phyloP scores from a whole-genome alignment of 2,797 vertebrate species.

The Mus minutoides region DNA sequence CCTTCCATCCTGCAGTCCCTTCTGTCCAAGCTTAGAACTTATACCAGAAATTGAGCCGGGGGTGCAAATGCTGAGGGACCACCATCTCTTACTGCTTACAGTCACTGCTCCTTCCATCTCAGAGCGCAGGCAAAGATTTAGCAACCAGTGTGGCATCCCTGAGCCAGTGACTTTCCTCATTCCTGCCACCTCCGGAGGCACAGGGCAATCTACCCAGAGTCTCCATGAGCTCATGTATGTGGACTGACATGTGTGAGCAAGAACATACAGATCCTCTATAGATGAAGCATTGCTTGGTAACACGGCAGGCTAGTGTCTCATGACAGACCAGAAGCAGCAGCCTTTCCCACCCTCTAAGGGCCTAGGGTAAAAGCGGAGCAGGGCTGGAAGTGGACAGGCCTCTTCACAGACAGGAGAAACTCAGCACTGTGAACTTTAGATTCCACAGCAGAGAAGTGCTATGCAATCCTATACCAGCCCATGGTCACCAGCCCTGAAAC shows the following conservation, averaged over 20 bases:
- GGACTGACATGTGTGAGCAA: neutral
- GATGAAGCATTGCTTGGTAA: neutral
- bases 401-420: neutral
- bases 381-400: neutral
- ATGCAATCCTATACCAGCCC: neutral
- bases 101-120: neutral
- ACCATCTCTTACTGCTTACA: neutral
- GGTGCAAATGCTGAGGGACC: neutral
- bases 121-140: neutral
- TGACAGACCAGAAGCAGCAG: neutral
- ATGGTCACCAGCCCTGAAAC: neutral
- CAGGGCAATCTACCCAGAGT: neutral
- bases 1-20: neutral
- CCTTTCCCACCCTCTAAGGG: neutral
- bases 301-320: neutral
- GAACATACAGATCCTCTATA: accelerated
- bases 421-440: neutral
- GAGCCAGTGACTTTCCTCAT: neutral
- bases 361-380: neutral
- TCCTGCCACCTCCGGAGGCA: neutral
- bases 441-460: neutral
- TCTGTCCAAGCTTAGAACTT: neutral
- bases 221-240: neutral
- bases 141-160: neutral
- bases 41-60: neutral